Conservation (phyloP, 1,140 invertebrate species). For the Bombus polaris region DNA sequence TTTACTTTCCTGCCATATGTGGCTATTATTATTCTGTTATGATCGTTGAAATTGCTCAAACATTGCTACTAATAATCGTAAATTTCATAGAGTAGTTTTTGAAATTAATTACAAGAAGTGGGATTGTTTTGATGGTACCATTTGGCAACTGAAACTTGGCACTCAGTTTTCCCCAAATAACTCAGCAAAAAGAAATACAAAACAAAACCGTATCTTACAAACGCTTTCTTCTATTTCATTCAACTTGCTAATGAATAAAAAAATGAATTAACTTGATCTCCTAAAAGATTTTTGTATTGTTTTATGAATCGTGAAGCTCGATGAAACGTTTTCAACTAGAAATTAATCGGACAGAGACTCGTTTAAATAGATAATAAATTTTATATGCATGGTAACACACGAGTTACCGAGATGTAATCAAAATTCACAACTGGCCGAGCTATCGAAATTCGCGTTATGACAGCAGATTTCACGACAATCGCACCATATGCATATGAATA, state of each 20-base stretch:
- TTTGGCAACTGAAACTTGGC: neutral
- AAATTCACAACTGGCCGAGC: constrained; percentile 34
- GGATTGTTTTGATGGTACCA: neutral
- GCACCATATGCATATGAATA: constrained; percentile 19
- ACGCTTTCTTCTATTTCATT: neutral
- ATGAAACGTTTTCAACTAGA: too few species aligned
- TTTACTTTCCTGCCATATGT: neutral
- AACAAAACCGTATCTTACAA: neutral
- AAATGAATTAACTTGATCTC: neutral
- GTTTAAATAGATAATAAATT: constrained; percentile 6
- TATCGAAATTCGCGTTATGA: constrained; percentile 22
- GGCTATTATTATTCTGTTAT: neutral
- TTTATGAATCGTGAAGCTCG: neutral
- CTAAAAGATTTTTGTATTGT: neutral
- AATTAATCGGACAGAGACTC: neutral
- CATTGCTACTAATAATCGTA: neutral
- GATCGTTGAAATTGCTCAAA: neutral
- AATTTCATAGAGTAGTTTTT: neutral
- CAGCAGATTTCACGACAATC: constrained; percentile 29
- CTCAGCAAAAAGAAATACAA: neutral
- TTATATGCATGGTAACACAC: neutral
- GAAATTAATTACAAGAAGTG: neutral
- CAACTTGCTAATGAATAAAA: neutral
- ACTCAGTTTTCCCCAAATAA: neutral
- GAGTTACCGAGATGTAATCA: constrained; percentile 8